Percentiles rank a stretch among this genome's conserved stretches.
These are phyloP conservation scores for Melanostigma gelatinosum DNA, from an alignment of 2,113 vertebrate species.

Conservation along the genomic window DNA sequence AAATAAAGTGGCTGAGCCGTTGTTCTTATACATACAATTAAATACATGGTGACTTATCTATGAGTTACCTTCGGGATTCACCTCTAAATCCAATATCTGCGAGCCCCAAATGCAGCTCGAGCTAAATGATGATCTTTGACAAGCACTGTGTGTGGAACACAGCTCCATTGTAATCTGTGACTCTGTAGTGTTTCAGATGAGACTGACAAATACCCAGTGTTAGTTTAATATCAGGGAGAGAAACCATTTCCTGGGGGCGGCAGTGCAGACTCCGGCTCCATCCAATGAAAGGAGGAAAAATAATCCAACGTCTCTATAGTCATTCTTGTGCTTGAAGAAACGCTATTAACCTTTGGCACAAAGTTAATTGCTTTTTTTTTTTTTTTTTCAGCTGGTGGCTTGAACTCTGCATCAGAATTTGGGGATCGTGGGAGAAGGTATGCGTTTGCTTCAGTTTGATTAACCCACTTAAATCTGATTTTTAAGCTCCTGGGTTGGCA, in stretches of 20 bases:
- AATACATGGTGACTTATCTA: conserved; percentile 41
- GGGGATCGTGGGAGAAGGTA: conserved; percentile 43
- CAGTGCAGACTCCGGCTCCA: conserved; percentile 74
- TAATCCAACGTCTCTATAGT: conserved; percentile 56
- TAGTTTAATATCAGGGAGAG: conserved; percentile 70
- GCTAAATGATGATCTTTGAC: conserved; percentile 55
- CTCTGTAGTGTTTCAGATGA: conserved; percentile 54
- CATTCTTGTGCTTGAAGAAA: conserved; percentile 66
- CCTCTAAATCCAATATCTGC: conserved; percentile 35
- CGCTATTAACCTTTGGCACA: conserved; percentile 77
- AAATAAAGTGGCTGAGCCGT: conserved; percentile 44
- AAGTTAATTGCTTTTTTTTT: conserved; percentile 71
- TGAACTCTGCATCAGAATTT: conserved; percentile 54
- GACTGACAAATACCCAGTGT: conserved; percentile 61
- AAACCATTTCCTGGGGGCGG: conserved; percentile 75
- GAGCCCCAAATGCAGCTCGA: conserved; percentile 26
- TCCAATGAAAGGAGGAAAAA: conserved; percentile 59
- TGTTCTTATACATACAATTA: conserved; percentile 51
- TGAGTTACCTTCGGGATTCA: conserved; percentile 37
- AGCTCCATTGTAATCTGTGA: conserved; percentile 60
- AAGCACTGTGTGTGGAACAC: conserved; percentile 51
- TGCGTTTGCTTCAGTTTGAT: conserved; percentile 49
- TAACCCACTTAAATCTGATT: conserved; percentile 53
- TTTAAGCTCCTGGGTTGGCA: conserved; percentile 48
- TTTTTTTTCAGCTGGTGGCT: conserved; percentile 36